Evolutionary conservation across 2,797 vertebrate genomes (phyloP).

Genomic region (Cercopithecus mitis): DNA sequence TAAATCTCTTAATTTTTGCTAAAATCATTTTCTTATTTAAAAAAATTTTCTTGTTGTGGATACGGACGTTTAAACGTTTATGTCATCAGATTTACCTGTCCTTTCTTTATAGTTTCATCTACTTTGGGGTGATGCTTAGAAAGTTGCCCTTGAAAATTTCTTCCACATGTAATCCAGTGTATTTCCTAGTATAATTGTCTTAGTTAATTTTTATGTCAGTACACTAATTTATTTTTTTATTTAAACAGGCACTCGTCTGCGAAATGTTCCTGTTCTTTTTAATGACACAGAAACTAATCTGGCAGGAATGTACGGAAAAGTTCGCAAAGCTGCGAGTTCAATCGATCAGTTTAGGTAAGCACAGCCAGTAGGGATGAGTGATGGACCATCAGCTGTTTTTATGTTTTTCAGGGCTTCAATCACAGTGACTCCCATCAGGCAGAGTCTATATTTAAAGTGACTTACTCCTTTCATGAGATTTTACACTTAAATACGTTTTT

Average conservation of each 20-base stretch:
- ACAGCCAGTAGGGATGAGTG: not conserved
- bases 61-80: slow-evolving; percentile 10
- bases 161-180: not conserved
- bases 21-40: not conserved
- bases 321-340: slow-evolving; percentile 95
- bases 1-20: not conserved
- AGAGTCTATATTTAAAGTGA: slow-evolving; percentile 11
- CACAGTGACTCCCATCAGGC: not conserved
- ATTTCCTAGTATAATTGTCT: not conserved
- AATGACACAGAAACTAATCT: slow-evolving; percentile 87
- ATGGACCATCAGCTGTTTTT: not conserved
- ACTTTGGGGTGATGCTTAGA: not conserved
- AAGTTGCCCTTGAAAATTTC: not conserved
- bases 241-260: slow-evolving; percentile 89
- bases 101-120: not conserved
- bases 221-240: not conserved
- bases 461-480: not conserved
- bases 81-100: not conserved
- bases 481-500: not conserved
- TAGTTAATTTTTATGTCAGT: not conserved
- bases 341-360: slow-evolving; percentile 97
- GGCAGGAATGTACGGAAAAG: slow-evolving; percentile 93
- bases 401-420: not conserved
- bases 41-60: not conserved
- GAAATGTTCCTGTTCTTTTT: slow-evolving; percentile 94